These are phyloP conservation scores for Nineta flava DNA, from an alignment of 2,888 invertebrate genomes.

Conservation along the genomic window DNA sequence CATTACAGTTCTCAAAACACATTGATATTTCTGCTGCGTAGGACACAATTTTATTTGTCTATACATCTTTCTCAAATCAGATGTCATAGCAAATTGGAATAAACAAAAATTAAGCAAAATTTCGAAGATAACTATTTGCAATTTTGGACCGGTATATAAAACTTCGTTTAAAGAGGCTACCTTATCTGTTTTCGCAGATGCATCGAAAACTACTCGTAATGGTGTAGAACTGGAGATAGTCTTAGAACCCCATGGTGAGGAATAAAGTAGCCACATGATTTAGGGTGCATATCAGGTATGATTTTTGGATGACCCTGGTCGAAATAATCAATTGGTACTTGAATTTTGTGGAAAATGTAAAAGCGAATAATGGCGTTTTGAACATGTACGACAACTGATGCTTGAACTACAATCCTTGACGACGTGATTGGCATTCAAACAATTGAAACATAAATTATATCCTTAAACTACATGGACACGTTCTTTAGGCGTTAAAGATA, in stretches of 20 bases:
- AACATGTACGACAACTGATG: not conserved
- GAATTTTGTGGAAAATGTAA: not conserved
- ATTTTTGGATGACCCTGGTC: not conserved
- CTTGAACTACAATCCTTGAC: not conserved
- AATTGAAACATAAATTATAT: not conserved
- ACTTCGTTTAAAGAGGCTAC: not conserved
- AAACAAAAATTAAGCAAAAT: no score
- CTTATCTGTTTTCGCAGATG: not conserved
- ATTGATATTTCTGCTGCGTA: no score
- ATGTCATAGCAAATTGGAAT: no score
- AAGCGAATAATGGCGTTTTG: not conserved
- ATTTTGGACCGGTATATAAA: no score
- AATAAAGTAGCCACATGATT: slow-evolving; percentile 1
- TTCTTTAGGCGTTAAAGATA: no score
- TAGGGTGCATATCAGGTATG: not conserved
- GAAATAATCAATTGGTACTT: not conserved
- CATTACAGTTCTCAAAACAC: not conserved
- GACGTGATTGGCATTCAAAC: not conserved
- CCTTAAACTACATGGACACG: not conserved
- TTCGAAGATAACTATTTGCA: no score
- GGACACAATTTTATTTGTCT: no score
- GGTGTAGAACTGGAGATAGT: not conserved
- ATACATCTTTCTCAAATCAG: no score
- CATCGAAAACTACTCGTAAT: not conserved
- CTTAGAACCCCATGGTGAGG: not conserved